phyloP scores from a whole-genome alignment of 1,140 invertebrate genomes.

The Trichomalopsis sarcophagae region DNA sequence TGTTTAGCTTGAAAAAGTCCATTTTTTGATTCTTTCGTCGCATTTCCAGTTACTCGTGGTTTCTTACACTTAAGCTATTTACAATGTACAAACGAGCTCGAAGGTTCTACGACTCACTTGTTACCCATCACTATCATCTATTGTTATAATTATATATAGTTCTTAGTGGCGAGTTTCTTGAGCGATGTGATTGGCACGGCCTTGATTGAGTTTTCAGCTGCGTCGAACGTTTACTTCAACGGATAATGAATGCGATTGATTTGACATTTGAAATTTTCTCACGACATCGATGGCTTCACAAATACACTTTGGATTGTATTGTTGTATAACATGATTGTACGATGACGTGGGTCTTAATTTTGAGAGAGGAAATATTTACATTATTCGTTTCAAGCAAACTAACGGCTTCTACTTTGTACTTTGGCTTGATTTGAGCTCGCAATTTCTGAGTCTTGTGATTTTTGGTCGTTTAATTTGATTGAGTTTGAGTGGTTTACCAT shows the following conservation, averaged over 20 bases:
- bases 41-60: slow-evolving; percentile 4
- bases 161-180: slow-evolving; percentile 5
- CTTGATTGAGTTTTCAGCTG: not conserved
- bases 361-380: not conserved
- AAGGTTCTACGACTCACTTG: slow-evolving; percentile 39
- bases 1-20: slow-evolving; percentile 17
- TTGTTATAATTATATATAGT: slow-evolving; percentile 26
- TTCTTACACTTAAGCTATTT: slow-evolving; percentile 65
- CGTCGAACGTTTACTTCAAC: not conserved
- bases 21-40: slow-evolving; percentile 51
- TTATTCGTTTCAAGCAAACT: not conserved
- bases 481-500: not conserved
- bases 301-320: not conserved
- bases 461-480: not conserved
- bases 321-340: too few species aligned
- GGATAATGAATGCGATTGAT: not conserved
- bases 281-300: too few species aligned
- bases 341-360: not conserved
- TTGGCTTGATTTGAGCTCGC: slow-evolving; percentile 14
- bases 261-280: not conserved
- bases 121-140: slow-evolving; percentile 31
- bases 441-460: slow-evolving; percentile 38
- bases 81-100: slow-evolving; percentile 69
- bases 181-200: slow-evolving; percentile 28
- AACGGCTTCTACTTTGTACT: not conserved